Evolutionary conservation across 2,113 vertebrate genomes (phyloP), one percentile per base, ranked within the genome.

Genomic region (Gila orcuttii): DNA sequence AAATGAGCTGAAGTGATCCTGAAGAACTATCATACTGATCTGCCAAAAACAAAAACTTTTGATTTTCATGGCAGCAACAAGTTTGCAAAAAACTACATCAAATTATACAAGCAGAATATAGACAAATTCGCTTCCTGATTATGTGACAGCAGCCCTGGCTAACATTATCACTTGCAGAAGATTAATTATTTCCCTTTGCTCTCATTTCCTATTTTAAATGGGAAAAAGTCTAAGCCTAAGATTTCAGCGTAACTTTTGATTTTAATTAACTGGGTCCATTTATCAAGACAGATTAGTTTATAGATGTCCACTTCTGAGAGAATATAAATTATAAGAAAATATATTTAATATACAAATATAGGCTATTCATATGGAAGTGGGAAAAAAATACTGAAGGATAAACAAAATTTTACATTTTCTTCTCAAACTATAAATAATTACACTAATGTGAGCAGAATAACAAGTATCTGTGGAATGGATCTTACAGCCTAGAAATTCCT

Each of bases 11-110:
- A 88, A 99, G 96, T 0, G 98, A 99, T 78, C 98, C 98, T 7
- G 97, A 98, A 9, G 98, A 98, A 0, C 96, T 96, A 93, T 99
- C 97, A 0, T 98, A 99, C 59, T 95, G 96, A 91, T 99, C 98
- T 39, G 94, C 21, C 1, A 93, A n/a, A 79, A 13, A 82, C 71
- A 79, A 39, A 86, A 52, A 79, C 76, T 69, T 42, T 42, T 42
- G 6, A 64, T 31, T 17, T 31, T 11, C 19, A 55, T 52, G 7
- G 52, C 17, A 77, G 5, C 28, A 57, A 57, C 6, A 42, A 64
- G 17, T 21, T 36, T 31, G 23, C 3, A 80, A 45, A 47, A 1
- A 42, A 19, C 8, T 21, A 21, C 19, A 47, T 64, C 23, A 13
- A 21, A 42, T 42, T 42, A 36, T 42, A 25, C 10, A 42, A 42